Base-by-base conservation (phyloP, 2,113 vertebrate species). In the Elephas maximus region DNA sequence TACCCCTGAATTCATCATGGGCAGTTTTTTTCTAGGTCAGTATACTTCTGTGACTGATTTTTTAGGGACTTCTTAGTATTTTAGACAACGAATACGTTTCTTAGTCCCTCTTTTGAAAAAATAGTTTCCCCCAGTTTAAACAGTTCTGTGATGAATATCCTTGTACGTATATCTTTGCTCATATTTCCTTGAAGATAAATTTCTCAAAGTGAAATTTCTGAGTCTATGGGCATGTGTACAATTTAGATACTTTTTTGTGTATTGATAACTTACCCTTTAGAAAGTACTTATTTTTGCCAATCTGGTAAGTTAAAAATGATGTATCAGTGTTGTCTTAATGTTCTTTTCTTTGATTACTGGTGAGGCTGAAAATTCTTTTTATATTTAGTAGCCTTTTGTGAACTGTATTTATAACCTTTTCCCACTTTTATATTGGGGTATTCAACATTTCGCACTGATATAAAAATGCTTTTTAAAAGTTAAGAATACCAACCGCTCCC, bases 401-500 rank as follows among this genome's bases (percentile, higher is more conserved):
- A 48, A 41, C 5, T 63, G 12, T 33, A 53, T 53, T 79, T 76
- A 48, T 48, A 48, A 48, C 5, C 7, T 48, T 48, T 48, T 48
- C 48, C 71, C 6, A 67, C 12, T 60, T 95, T 80, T 80, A 84
- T 62, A 88, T 45, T 26, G 57, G 20, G n/a, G 1, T 93, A 30
- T 63, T 93, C 11, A 89, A 69, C 37, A 81, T 48, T 94, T 78
- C 51, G 87, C 51, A 71, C 3, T 89, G 57, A 63, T 85, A 74
- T 93, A 48, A 84, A 91, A 88, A 28, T 53, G 2, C 15, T 23
- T 95, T 94, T 83, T 26, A 83, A 91, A 91, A 93, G 79, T 90
- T 95, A 74, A n/a, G 18, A 79, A 41, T 78, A 65, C 77, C 44
- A 82, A 65, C 3, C 8, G 1, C 4, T 7, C 48, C 7, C 48